phyloP scores from a whole-genome alignment of 2,113 vertebrate species.

The Gallinago paraguaiae region DNA sequence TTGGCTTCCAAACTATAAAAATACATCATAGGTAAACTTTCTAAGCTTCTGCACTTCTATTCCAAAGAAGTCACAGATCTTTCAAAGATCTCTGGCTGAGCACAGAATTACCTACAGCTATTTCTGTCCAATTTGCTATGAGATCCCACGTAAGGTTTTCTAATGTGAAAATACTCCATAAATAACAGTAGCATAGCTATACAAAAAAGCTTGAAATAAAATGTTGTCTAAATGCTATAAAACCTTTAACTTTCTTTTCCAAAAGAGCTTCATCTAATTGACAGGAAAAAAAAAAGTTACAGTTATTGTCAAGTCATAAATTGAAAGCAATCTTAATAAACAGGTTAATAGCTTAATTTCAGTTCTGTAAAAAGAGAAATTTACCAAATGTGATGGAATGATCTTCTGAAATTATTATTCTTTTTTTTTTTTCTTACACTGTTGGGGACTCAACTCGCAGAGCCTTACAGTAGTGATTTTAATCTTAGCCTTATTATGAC shows the following conservation, averaged over 20 bases:
- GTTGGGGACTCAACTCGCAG: background rate
- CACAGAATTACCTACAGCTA: background rate
- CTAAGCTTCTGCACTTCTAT: background rate
- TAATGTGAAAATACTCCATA: background rate
- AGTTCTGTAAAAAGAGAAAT: background rate
- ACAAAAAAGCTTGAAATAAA: background rate
- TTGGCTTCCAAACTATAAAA: background rate
- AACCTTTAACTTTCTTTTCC: background rate
- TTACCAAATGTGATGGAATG: background rate
- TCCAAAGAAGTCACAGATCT: background rate
- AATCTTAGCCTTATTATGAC: background rate
- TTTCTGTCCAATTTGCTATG: background rate
- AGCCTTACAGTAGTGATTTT: background rate
- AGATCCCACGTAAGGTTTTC: background rate
- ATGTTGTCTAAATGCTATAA: background rate
- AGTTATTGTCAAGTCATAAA: background rate
- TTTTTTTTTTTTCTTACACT: background rate
- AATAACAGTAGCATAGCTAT: background rate
- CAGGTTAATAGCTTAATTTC: background rate
- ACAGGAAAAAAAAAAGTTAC: background rate
- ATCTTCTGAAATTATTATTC: background rate
- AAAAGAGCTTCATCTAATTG: background rate
- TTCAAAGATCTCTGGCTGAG: background rate
- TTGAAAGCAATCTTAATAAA: background rate
- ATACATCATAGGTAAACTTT: background rate